These are phyloP conservation scores for Axis porcinus DNA, from an alignment of 2,113 vertebrate genomes.

Conservation along the genomic window DNA sequence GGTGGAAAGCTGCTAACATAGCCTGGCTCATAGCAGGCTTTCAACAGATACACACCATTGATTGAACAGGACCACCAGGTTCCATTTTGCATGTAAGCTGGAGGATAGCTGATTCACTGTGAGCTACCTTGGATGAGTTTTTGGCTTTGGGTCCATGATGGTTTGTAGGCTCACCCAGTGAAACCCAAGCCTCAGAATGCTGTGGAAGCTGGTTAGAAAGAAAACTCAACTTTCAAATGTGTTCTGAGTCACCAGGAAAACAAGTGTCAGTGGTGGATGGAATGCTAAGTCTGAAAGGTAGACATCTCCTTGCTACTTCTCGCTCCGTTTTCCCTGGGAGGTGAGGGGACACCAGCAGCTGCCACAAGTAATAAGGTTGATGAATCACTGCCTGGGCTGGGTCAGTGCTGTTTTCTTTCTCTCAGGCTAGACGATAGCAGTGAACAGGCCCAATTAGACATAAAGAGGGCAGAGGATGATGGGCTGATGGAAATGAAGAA, in stretches of 20 bases:
- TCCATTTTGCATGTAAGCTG: not conserved
- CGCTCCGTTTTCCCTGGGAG: not conserved
- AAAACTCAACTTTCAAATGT: not conserved
- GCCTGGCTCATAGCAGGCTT: not conserved
- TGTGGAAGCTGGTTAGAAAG: not conserved
- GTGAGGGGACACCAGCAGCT: not conserved
- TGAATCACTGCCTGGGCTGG: not conserved
- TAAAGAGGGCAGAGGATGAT: not conserved
- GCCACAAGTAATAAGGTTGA: not conserved
- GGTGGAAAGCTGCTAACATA: not conserved
- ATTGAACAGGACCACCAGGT: too few species aligned
- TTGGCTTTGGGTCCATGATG: not conserved
- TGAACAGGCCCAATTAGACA: not conserved
- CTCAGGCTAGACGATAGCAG: not conserved
- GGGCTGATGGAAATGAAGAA: not conserved
- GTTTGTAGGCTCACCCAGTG: not conserved
- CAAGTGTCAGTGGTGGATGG: not conserved
- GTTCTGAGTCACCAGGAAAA: not conserved
- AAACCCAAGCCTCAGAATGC: not conserved
- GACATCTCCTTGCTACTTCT: not conserved
- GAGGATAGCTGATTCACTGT: not conserved
- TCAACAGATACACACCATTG: not conserved
- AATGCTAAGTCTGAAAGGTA: not conserved
- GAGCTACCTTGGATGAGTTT: not conserved
- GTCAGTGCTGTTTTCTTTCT: not conserved